Conservation (phyloP, 1,140 invertebrate genomes). For the Sycophila sp. region DNA sequence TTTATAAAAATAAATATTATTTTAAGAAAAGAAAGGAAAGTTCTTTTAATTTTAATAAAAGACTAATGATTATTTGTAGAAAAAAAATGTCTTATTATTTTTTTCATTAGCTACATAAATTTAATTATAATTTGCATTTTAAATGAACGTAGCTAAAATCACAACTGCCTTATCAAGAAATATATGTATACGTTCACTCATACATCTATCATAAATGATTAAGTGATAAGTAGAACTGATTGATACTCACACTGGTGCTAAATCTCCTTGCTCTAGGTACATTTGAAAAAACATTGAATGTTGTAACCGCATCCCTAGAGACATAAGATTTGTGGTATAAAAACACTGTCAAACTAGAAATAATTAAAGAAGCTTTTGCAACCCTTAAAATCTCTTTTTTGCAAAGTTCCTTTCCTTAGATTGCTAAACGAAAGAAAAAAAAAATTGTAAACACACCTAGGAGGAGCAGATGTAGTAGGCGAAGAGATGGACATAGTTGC, state of each 20-base stretch:
- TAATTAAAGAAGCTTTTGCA: background rate
- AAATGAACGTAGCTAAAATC: background rate
- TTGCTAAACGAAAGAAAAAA: background rate
- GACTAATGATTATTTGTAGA: too few species aligned
- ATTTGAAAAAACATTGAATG: constrained; percentile 71
- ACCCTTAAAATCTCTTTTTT: too few species aligned
- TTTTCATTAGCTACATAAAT: too few species aligned
- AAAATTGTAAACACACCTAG: constrained; percentile 52
- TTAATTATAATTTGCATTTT: constrained; percentile 28
- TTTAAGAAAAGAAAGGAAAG: too few species aligned
- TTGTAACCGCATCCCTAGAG: constrained; percentile 65
- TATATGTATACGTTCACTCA: constrained; percentile 29
- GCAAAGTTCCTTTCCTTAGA: too few species aligned
- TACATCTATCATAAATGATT: constrained; percentile 29
- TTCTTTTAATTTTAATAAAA: too few species aligned
- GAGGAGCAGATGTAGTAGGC: constrained; percentile 61
- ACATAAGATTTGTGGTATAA: too few species aligned
- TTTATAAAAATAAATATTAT: too few species aligned
- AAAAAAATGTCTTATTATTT: too few species aligned
- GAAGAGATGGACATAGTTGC: constrained; percentile 63
- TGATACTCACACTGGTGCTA: constrained; percentile 81
- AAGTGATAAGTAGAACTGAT: constrained; percentile 15
- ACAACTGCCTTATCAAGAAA: constrained; percentile 6
- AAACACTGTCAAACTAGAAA: too few species aligned
- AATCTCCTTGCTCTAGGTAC: constrained; percentile 78